These are phyloP conservation scores for Villa cingulata DNA, from an alignment of 2,888 invertebrate genomes.

Conservation along the genomic window DNA sequence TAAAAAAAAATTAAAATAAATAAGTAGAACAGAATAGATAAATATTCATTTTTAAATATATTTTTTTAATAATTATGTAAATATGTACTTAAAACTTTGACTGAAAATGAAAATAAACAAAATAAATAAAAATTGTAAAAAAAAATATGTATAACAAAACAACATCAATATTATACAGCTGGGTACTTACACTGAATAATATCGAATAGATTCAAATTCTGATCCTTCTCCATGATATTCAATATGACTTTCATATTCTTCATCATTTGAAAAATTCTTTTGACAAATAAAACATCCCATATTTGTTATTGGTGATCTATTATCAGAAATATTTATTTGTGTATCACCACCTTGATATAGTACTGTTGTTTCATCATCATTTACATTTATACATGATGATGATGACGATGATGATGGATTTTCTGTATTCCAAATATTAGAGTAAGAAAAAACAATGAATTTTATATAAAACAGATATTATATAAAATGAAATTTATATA, in stretches of 20 bases:
- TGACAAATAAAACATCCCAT: constrained; percentile 29
- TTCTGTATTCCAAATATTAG: too few relatives aligned
- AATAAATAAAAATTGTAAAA: too few relatives aligned
- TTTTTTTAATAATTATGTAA: background rate
- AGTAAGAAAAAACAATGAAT: too few relatives aligned
- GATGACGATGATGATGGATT: too few relatives aligned
- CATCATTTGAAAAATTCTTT: constrained; percentile 22
- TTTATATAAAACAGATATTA: too few relatives aligned
- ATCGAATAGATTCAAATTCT: background rate
- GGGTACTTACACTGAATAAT: background rate
- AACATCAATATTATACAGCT: too few relatives aligned
- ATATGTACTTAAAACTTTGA: too few relatives aligned
- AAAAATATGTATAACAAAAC: too few relatives aligned
- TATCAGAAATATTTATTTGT: constrained; percentile 13
- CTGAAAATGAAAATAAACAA: too few relatives aligned
- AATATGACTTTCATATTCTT: constrained; percentile 26
- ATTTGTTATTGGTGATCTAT: constrained; percentile 20
- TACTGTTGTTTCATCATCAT: background rate
- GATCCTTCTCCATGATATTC: constrained; percentile 24
- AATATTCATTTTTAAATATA: background rate
- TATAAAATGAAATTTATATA: too few relatives aligned
- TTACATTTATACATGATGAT: too few relatives aligned
- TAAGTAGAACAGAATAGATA: background rate
- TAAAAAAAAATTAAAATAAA: too few relatives aligned
- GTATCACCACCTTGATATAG: background rate